Evolutionary conservation across 1,140 invertebrate genomes (phyloP).

Genomic region (Plutomurus gul): DNA sequence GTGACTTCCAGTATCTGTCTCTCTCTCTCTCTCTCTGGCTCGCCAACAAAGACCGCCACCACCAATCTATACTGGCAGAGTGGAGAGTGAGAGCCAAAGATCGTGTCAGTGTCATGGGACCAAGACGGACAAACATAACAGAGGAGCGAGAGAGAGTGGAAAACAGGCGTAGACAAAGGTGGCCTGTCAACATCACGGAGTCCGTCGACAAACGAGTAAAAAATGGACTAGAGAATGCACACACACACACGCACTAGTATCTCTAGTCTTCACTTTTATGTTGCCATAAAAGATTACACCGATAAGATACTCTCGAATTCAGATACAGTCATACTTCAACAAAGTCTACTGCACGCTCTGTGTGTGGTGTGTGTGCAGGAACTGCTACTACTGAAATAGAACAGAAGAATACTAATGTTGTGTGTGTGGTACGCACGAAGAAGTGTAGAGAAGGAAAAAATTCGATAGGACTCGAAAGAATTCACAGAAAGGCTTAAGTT

Average conservation of each 20-base stretch:
- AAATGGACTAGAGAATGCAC: background rate
- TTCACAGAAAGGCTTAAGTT: background rate
- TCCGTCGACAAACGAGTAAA: background rate
- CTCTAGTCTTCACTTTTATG: background rate
- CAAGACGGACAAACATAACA: constrained; percentile 20
- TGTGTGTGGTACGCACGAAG: background rate
- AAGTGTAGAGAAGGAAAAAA: background rate
- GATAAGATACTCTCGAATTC: background rate
- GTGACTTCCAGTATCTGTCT: background rate
- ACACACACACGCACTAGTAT: background rate
- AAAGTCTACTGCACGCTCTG: no score
- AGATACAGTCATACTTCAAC: no score
- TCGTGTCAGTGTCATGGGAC: constrained; percentile 21
- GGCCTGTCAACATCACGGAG: constrained; percentile 10
- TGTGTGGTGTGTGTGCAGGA: no score
- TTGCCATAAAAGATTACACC: background rate
- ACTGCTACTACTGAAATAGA: no score
- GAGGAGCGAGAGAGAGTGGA: background rate
- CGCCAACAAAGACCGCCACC: no score
- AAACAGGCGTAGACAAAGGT: background rate
- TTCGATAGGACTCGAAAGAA: background rate
- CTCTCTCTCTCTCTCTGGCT: no score
- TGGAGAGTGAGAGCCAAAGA: constrained; percentile 14
- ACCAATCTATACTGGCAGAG: no score
- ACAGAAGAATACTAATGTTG: background rate